A percentile compares a stretch with the other conserved stretches of the same genome.
phyloP scores from a whole-genome alignment of 2,113 vertebrate species.

The Rhabdomys dilectus region DNA sequence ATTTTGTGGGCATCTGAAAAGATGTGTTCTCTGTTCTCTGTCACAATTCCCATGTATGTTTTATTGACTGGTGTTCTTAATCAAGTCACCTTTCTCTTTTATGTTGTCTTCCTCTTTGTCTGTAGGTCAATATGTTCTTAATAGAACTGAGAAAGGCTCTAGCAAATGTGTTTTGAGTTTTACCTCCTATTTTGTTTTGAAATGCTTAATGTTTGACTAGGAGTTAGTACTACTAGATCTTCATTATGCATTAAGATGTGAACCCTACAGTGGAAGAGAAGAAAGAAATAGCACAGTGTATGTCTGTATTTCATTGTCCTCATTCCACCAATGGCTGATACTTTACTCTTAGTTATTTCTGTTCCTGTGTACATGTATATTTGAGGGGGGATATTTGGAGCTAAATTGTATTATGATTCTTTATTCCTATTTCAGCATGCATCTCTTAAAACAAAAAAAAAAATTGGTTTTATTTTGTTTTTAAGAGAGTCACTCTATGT shows the following conservation, averaged over 20 bases:
- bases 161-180: background rate
- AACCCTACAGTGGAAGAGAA: background rate
- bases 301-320: background rate
- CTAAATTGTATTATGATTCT: background rate
- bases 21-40: background rate
- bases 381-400: background rate
- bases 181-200: background rate
- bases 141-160: background rate
- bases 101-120: background rate
- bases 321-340: background rate
- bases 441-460: slow-evolving; percentile 12
- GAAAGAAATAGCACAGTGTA: background rate
- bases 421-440: slow-evolving; percentile 13
- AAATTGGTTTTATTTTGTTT: background rate
- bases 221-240: background rate
- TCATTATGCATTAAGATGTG: background rate
- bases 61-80: background rate
- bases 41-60: background rate
- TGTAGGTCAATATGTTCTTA: background rate
- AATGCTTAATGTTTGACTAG: background rate
- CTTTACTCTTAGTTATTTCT: slow-evolving; percentile 45
- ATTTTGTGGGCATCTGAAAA: slow-evolving; percentile 29
- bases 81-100: background rate
- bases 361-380: background rate
- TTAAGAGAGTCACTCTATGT: background rate